Conservation (phyloP, 2,113 vertebrate species). For the Boulengeromyrus knoepffleri region DNA sequence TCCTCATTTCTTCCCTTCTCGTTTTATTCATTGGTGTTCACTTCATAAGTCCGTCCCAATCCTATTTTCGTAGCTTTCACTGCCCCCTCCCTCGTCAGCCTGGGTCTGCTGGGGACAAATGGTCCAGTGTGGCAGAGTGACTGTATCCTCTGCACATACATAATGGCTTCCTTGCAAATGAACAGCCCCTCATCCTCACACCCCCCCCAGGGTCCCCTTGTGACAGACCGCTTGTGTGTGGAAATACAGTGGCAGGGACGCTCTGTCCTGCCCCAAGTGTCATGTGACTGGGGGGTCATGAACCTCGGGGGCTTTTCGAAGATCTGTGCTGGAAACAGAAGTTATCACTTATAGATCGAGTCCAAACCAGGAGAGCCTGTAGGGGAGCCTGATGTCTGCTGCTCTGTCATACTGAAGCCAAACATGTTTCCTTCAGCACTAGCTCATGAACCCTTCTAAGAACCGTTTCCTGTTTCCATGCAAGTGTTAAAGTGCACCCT, state of each 20-base stretch:
- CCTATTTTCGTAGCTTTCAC: background rate
- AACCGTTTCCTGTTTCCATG: background rate
- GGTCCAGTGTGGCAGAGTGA: background rate
- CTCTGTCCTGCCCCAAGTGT: constrained; percentile 3
- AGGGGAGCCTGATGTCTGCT: background rate
- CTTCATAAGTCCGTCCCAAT: background rate
- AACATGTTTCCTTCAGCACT: background rate
- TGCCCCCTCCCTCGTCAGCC: background rate
- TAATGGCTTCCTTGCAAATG: background rate
- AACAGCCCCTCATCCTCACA: background rate
- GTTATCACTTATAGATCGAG: background rate
- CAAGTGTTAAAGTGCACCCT: background rate
- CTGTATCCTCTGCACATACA: background rate
- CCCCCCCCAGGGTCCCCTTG: constrained; percentile 13
- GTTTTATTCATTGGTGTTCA: background rate
- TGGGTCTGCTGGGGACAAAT: background rate
- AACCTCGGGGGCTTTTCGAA: background rate
- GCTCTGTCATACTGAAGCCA: background rate
- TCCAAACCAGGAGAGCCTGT: background rate
- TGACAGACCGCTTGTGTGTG: constrained; percentile 15
- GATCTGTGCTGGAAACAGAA: background rate
- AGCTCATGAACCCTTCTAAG: background rate
- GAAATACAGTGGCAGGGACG: background rate
- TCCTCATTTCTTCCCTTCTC: background rate
- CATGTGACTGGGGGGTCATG: background rate